Percentiles rank a stretch among this genome's conserved stretches.
Conservation (phyloP, 2,888 invertebrate genomes). For the Cataglyphis rosenhaueri region DNA sequence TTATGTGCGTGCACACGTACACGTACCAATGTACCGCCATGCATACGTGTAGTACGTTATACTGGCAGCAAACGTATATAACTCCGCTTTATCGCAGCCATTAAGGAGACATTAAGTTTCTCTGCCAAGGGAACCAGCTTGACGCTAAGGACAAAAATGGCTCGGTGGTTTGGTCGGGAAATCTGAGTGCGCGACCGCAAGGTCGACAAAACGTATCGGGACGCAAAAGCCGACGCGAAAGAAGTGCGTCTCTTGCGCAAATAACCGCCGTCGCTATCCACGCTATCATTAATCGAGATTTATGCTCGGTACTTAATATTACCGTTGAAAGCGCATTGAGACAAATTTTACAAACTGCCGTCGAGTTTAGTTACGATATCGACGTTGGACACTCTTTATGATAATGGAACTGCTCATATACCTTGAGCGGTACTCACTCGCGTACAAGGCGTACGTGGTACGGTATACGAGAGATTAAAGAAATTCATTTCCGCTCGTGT, state of each 20-base stretch:
- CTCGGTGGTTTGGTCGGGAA: constrained; percentile 58
- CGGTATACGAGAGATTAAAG: constrained; percentile 34
- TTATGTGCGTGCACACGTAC: constrained; percentile 36
- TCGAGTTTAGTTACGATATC: constrained; percentile 48
- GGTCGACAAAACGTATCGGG: constrained; percentile 47
- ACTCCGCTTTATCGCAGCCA: constrained; percentile 75
- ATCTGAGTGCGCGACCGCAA: constrained; percentile 51
- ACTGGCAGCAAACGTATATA: constrained; percentile 67
- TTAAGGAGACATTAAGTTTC: constrained; percentile 77
- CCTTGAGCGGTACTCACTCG: neutral
- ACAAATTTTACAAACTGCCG: constrained; percentile 50
- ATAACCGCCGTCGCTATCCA: constrained; percentile 31
- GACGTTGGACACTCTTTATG: constrained; percentile 44
- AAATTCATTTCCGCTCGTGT: constrained; percentile 39
- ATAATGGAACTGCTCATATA: constrained; percentile 44
- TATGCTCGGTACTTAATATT: constrained; percentile 31
- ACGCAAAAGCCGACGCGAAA: constrained; percentile 35
- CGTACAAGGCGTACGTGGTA: constrained; percentile 1
- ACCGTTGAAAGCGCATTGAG: constrained; percentile 43
- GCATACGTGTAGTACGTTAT: constrained; percentile 55
- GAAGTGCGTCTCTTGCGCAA: constrained; percentile 38
- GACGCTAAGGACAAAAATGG: constrained; percentile 65
- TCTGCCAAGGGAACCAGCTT: constrained; percentile 68
- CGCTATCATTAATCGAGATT: constrained; percentile 42
- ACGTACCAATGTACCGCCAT: constrained; percentile 39